Base-by-base conservation (phyloP, 2,888 invertebrate species). In the Chirona hameri region DNA sequence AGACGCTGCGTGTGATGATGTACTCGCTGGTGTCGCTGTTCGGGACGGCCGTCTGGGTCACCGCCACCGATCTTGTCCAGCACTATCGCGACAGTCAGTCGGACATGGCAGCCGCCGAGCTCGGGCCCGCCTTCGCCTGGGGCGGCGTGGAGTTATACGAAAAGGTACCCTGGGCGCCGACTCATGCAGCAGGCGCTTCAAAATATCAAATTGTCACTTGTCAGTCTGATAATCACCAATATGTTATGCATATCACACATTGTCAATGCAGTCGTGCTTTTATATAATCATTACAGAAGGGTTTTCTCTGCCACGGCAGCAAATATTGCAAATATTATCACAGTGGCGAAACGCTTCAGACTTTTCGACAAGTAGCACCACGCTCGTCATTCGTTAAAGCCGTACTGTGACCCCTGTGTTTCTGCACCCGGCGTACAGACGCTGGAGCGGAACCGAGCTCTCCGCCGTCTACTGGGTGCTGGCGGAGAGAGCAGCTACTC, bases 101-200 rank as follows among this genome's bases (percentile, higher is more conserved):
- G 1, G 72, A 76, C 39, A 31, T 3, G 21, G 72, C 72, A 18
- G 72, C 72, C 10, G 72, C 72, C 72, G 18, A 21, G 39, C 72
- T 76, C 72, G 72, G 72, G 18, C 5, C 31, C 18, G 14, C 72
- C 72, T 76, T 39, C 72, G 72, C 72, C 72, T 76, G 72, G 72
- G 72, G 72, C 72, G 72, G 72, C 18, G 72, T 76, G 4, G 72
- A 76, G 72, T 39, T 76, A 18, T 76, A 76, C 21, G 72, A 76
- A 29, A 76, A 76, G 72, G 72, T 76, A 18, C 5, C 29, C 5
- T 57, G 18, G 57, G 14, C 7, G 52, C 10, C 14, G 52, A 52
- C 52, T 52, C 52, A 10, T 52, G 52, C 14, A 14, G 52, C 52
- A 14, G 7, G 7, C 52, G 52, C 52, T 52, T 52, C 52, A 14